Conservation (phyloP, 2,113 vertebrate genomes). For the Scophthalmus maximus region DNA sequence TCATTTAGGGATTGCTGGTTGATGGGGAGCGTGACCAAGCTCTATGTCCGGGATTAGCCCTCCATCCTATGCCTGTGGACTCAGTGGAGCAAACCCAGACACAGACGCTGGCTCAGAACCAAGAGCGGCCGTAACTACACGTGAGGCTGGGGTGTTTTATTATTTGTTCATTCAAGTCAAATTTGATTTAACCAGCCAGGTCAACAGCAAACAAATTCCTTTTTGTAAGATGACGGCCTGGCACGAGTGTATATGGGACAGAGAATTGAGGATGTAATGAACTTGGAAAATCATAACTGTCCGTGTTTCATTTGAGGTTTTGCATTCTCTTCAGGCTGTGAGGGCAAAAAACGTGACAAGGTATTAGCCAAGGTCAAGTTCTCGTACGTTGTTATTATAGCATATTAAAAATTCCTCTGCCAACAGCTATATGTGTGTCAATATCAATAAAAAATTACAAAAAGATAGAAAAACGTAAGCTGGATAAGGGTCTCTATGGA, state of each 20-base stretch:
- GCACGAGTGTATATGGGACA: slow-evolving; percentile 21
- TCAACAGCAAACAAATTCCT: slow-evolving; percentile 37
- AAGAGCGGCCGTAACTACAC: slow-evolving; percentile 37
- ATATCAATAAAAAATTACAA: slow-evolving; percentile 33
- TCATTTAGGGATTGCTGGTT: slow-evolving; percentile 61
- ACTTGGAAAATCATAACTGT: slow-evolving; percentile 14
- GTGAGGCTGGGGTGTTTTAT: slow-evolving; percentile 33
- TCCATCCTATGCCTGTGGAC: slow-evolving; percentile 59
- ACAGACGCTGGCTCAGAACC: slow-evolving; percentile 33
- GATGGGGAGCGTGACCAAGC: slow-evolving; percentile 55
- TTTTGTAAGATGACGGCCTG: slow-evolving; percentile 34
- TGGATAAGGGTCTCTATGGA: slow-evolving; percentile 17
- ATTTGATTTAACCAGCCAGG: slow-evolving; percentile 38
- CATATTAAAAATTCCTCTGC: slow-evolving; percentile 26
- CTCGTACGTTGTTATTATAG: slow-evolving; percentile 26
- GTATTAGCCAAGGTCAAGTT: slow-evolving; percentile 12
- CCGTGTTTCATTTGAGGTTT: slow-evolving; percentile 8
- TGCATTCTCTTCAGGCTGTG: not conserved
- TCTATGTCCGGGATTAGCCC: slow-evolving; percentile 60
- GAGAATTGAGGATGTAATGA: slow-evolving; percentile 22
- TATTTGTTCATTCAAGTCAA: slow-evolving; percentile 26
- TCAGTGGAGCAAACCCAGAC: slow-evolving; percentile 44
- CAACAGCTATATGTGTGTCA: slow-evolving; percentile 22
- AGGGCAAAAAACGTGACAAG: slow-evolving; percentile 12
- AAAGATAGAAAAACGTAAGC: not conserved